Evolutionary conservation across 2,888 invertebrate genomes (phyloP), one percentile per base, ranked within the genome.

Genomic region (Brachyptera risi): DNA sequence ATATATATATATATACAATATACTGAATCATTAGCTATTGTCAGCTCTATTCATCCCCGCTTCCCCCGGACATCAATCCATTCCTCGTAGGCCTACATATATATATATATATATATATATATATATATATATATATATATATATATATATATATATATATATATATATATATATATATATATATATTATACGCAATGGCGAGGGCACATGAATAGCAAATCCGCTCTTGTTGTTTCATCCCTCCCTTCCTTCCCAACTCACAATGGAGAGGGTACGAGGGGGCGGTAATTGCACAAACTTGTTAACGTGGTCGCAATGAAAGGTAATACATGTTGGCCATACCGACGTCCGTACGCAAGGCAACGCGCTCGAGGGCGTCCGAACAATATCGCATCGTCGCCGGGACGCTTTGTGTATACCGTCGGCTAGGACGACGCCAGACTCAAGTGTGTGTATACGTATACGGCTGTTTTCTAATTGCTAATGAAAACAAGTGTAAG

Each of bases 241-340:
- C 37, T n/a, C 23, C 63, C 47, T 49, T 31, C 47, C 47, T 40
- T 38, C 50, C 31, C 26, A 49, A 37, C 37, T 58, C 38, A 42
- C 35, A 60, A n/a, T n/a, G n/a, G n/a, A n/a, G n/a, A n/a, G n/a
- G n/a, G n/a, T n/a, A n/a, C n/a, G n/a, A n/a, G n/a, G n/a, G n/a
- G n/a, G n/a, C n/a, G n/a, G 64, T 65, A 65, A 65, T 65, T 65
- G 65, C 65, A 63, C 65, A 65, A 65, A 64, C 65, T 65, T 65
- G 65, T 65, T 64, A 62, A 61, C 65, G 64, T 61, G 61, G 61
- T 59, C 59, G 61, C 62, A 63, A 64, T 64, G 65, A 65, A 64
- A 65, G 65, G 65, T 63, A 63, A 64, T 64, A 64, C 64, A 63
- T 65, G 65, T 65, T 58, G 60, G 26, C 50, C 15, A 44, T 11